Base-by-base conservation (phyloP, 1,140 invertebrate species). In the Eriocheir sinensis region DNA sequence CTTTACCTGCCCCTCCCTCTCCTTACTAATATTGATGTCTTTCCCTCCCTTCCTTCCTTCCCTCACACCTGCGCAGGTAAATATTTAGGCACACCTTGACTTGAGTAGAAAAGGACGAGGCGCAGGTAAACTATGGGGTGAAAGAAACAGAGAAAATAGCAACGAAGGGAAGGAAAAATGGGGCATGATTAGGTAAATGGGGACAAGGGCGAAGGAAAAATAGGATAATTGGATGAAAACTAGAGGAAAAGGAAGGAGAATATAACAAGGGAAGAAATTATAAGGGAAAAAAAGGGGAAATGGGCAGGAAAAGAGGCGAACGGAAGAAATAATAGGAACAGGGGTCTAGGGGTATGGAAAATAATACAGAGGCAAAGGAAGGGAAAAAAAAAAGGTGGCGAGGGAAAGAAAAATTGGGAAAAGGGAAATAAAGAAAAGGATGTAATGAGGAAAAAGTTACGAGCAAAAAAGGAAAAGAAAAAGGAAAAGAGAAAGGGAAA, bases 161-260 rank as follows among this genome's bases (percentile, higher is more conserved):
- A n/a, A n/a, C n/a, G n/a, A n/a, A n/a, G n/a, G n/a, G n/a, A n/a
- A n/a, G n/a, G n/a, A n/a, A n/a, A n/a, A n/a, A n/a, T n/a, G n/a
- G n/a, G n/a, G n/a, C n/a, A n/a, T n/a, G n/a, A n/a, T n/a, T n/a
- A n/a, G n/a, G n/a, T n/a, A n/a, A n/a, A n/a, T n/a, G n/a, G n/a
- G n/a, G n/a, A n/a, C n/a, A n/a, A n/a, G n/a, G n/a, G n/a, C n/a
- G n/a, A n/a, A n/a, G n/a, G n/a, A n/a, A n/a, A n/a, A n/a, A n/a
- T n/a, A n/a, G n/a, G n/a, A n/a, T n/a, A n/a, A n/a, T n/a, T n/a
- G n/a, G n/a, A 38, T 8, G 3, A 38, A 4, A 48, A 27, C 44
- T 9, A 86, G 83, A 86, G 83, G 36, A 34, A 86, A 34, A 86
- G 83, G 36, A 34, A 86, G 36, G 83, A 86, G 83, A 86, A 34